Evolutionary conservation across 2,888 invertebrate species (phyloP), one percentile per base, ranked within the genome.

Genomic region (Aleiodes testaceus): DNA sequence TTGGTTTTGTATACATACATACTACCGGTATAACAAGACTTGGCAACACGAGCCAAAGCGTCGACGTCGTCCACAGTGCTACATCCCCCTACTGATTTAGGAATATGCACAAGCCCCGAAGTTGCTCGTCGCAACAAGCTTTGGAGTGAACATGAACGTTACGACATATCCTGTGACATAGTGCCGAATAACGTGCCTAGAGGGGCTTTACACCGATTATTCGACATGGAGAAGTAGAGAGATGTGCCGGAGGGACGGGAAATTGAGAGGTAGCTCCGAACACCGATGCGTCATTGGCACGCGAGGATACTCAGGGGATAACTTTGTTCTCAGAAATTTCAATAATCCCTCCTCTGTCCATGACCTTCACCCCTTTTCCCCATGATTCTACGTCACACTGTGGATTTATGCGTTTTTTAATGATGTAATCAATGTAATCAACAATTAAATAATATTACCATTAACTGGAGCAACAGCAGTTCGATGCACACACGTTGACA

Each of bases 81-180:
- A 70, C 66, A 50, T 26, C 61, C 45, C 59, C 18, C 63, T 61
- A 69, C 70, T 70, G 74, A 72, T 74, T 72, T 68, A 66, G 72
- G 68, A 72, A 70, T 70, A 69, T 70, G 66, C 68, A 65, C 45
- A 44, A 52, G 66, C 22, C 66, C 55, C 69, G 50, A 66, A 72
- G 65, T 72, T 66, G 53, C 53, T 47, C 61, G 30, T 52, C 64
- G 14, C 44, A 63, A 63, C 50, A 52, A 52, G 52, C 50, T 63
- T 59, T 18, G 7, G 63, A 45, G 63, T 63, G 44, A 63, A 63
- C 63, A 63, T 63, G 63, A 63, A 63, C 44, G 45, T 63, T 45
- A 63, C 63, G 63, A 63, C 63, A 63, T 47, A 63, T 63, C 44
- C 47, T 26, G 45, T 47, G 63, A 63, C 63, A 45, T 45, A 45